Conservation (phyloP, 2,888 invertebrate genomes). For the Euplagia quadripunctaria region DNA sequence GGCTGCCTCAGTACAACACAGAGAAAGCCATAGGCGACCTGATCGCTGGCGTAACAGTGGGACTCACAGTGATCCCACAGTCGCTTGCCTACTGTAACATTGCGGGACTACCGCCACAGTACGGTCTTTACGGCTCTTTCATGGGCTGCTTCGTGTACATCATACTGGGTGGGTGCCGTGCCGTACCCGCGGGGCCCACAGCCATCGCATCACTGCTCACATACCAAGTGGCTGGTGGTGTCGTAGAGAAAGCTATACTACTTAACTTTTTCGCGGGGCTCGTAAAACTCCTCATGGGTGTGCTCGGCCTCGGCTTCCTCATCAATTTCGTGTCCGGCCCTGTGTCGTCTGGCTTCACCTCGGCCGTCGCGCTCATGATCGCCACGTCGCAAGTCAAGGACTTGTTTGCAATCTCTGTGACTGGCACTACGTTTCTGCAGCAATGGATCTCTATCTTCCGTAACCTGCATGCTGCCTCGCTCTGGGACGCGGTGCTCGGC, state of each 20-base stretch:
- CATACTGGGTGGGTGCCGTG: conserved; percentile 96
- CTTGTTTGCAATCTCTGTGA: conserved; percentile 91
- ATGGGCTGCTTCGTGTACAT: conserved; percentile 96
- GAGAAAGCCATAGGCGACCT: conserved; percentile 94
- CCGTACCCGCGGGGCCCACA: conserved; percentile 97
- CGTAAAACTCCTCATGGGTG: conserved; percentile 93
- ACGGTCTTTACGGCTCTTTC: conserved; percentile 97
- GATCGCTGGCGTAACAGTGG: conserved; percentile 97
- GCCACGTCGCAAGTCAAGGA: conserved; percentile 96
- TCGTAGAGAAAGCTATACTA: conserved; percentile 91
- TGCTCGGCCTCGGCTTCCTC: conserved; percentile 94
- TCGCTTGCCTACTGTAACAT: conserved; percentile 94
- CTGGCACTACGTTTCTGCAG: conserved; percentile 92
- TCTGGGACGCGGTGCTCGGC: conserved; percentile 93
- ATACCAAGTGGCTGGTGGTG: conserved; percentile 91
- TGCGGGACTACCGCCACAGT: conserved; percentile 93
- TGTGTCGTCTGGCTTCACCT: conserved; percentile 96
- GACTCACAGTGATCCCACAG: conserved; percentile 97
- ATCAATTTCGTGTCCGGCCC: conserved; percentile 97
- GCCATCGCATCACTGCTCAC: conserved; percentile 96
- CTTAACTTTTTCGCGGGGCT: conserved; percentile 92
- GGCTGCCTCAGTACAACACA: conserved; percentile 92
- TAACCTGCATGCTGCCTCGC: conserved; percentile 89
- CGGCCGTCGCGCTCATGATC: conserved; percentile 95
- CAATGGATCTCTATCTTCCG: conserved; percentile 92